Evolutionary conservation across 2,113 vertebrate genomes (phyloP), one percentile per base, ranked within the genome.

Genomic region (Typhlomys cinereus): DNA sequence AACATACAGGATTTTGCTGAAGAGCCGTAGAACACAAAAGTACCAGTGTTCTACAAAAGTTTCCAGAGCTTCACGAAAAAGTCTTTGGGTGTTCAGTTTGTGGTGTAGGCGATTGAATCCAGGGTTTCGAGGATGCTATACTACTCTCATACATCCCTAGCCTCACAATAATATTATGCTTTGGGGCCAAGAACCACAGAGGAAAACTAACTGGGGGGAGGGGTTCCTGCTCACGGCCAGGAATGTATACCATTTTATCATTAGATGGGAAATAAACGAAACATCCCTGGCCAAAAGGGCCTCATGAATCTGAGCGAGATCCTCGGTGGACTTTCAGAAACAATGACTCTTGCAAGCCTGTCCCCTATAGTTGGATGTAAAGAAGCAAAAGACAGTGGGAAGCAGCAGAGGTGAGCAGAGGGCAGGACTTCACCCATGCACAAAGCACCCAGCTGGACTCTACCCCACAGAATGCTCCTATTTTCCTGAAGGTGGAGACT

Each of bases 391-490:
- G 36, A 62, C 7, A 57, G 4, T 18, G 41, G 27, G 41, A 64
- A 85, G 48, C 9, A 31, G 14, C n/a, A n/a, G 46, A 34, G n/a
- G 20, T 9, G 29, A 27, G 62, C 31, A 48, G 73, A 67, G 64
- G 11, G 18, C 14, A 25, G 57, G 46, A 25, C 50, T 50, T 34
- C 66, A 20, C 39, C 61, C 34, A 54, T 14, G 20, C 66, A 81
- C 52, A 64, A 80, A 87, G 85, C 17, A 61, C 14, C 0, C 11
- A 21, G 46, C 70, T 61, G 81, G 70, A 66, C 71, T 91, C 50
- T 75, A 61, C 67, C 88, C 89, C 57, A 81, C 39, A 64, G 69
- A 86, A 67, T 87, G 85, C 75, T 91, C 84, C 31, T 66, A 52
- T 84, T 54, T 66, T 84, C 54, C 57, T 88, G 84, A 84, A 91